Percentiles rank a stretch among this genome's conserved stretches.
These are phyloP conservation scores for Trissonchulus latispiculum DNA, from an alignment of 2,888 invertebrate genomes.

Conservation along the genomic window DNA sequence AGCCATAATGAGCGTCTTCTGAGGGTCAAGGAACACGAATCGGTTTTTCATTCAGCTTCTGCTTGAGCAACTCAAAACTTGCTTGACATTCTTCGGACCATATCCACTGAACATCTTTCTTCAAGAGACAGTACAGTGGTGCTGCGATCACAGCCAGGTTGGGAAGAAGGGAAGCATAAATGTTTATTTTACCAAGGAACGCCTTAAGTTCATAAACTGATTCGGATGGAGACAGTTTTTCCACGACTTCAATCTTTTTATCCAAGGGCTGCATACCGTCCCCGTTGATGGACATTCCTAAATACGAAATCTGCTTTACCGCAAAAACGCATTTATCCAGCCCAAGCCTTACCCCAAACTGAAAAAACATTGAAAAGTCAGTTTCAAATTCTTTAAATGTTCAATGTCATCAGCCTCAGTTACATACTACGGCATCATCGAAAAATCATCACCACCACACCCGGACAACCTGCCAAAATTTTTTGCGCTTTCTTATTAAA, in stretches of 20 bases:
- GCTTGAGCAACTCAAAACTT: neutral
- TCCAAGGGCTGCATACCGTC: slow-evolving; percentile 29
- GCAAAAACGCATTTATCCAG: slow-evolving; percentile 32
- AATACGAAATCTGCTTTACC: slow-evolving; percentile 28
- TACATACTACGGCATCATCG: too few species aligned
- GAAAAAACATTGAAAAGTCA: too few species aligned
- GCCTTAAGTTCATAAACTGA: slow-evolving; percentile 17
- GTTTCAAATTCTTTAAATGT: too few species aligned
- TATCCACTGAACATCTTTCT: slow-evolving; percentile 18
- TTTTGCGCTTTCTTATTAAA: too few species aligned
- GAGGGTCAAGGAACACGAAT: too few species aligned
- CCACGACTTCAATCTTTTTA: slow-evolving; percentile 30
- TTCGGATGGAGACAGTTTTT: slow-evolving; percentile 21
- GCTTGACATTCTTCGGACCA: slow-evolving; percentile 7
- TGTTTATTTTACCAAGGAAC: slow-evolving; percentile 24
- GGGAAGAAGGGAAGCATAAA: slow-evolving; percentile 16
- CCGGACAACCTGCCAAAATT: too few species aligned
- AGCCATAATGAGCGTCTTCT: too few species aligned
- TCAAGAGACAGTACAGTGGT: slow-evolving; percentile 11
- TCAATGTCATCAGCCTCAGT: too few species aligned
- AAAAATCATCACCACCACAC: too few species aligned
- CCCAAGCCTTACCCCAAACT: too few species aligned
- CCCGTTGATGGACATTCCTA: slow-evolving; percentile 30
- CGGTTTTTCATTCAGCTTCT: too few species aligned
- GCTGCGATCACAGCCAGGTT: slow-evolving; percentile 12